Conservation (phyloP, 1,140 invertebrate genomes). For the Manduca sexta region DNA sequence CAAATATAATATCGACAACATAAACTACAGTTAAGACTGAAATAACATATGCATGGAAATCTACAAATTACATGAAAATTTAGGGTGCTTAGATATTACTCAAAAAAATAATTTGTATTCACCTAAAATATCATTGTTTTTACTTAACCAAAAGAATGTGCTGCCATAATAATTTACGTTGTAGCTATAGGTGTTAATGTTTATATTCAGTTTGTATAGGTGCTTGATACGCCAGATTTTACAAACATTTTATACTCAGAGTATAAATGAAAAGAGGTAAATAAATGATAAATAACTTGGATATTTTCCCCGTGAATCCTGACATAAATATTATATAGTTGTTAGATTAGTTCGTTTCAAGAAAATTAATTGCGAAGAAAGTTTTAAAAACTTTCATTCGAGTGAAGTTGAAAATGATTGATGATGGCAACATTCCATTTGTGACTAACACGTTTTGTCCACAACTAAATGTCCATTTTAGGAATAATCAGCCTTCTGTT, state of each 20-base stretch:
- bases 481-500: background rate
- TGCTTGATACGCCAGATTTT: constrained; percentile 56
- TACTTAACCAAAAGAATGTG: constrained; percentile 60
- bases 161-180: constrained; percentile 64
- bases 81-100: too few species aligned
- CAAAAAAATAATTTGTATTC: background rate
- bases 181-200: constrained; percentile 40
- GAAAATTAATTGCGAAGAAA: background rate
- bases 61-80: too few species aligned
- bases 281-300: constrained; percentile 23
- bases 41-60: too few species aligned
- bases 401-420: background rate
- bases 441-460: background rate
- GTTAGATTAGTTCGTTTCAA: constrained; percentile 21
- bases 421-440: constrained; percentile 3
- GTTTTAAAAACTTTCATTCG: constrained; percentile 4
- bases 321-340: constrained; percentile 32
- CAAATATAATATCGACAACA: too few species aligned
- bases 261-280: constrained; percentile 29
- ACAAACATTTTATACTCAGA: constrained; percentile 24
- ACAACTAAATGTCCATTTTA: background rate
- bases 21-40: too few species aligned
- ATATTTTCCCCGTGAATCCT: constrained; percentile 36
- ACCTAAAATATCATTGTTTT: constrained; percentile 33
- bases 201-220: constrained; percentile 42